Evolutionary conservation across 2,888 invertebrate genomes (phyloP), one percentile per base, ranked within the genome.

Genomic region (Acronicta psi): DNA sequence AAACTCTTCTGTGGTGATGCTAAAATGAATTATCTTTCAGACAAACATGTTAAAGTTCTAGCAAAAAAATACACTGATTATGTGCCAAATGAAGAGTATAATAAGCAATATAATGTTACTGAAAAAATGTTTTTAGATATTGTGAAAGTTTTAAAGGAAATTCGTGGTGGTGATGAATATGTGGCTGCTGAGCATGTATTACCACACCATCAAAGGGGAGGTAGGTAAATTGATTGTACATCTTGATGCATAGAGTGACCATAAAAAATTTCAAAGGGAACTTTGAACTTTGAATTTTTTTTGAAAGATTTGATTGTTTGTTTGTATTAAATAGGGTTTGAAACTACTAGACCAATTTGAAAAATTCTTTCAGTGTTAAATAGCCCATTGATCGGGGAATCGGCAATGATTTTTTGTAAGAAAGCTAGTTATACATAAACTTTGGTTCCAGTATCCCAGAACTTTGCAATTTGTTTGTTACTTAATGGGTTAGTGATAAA

Each of bases 141-240:
- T 0, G 87, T 94, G n/a, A 94, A 94, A 49, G 79, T 89, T 0
- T 72, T 95, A 4, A 86, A 87, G 59, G 83, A 89, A 38, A 77
- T 93, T n/a, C 87, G 96, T 37, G 95, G 95, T 0, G 93, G 94
- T 7, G 79, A 88, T 17, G 86, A 95, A 0, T 94, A 86, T 83
- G 87, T 95, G 3, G 77, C 83, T 59, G 85, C 92, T 6, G 91
- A 95, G 59, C 96, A 96, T 81, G 86, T 97, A 63, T 81, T 97
- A 64, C 96, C 97, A 9, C 97, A 97, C 76, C 96, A 95, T 80
- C 92, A 95, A 69, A 94, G 95, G 84, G 94, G 96, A 80, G 96
- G 95, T 95, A 86, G 96, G 95, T 95, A 86, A 20, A 11, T 23
- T 25, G n/a, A 34, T 2, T 25, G 8, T 25, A 25, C 4, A 25